phyloP scores from a whole-genome alignment of 2,888 invertebrate species.

The Chymomyza fuscimana region DNA sequence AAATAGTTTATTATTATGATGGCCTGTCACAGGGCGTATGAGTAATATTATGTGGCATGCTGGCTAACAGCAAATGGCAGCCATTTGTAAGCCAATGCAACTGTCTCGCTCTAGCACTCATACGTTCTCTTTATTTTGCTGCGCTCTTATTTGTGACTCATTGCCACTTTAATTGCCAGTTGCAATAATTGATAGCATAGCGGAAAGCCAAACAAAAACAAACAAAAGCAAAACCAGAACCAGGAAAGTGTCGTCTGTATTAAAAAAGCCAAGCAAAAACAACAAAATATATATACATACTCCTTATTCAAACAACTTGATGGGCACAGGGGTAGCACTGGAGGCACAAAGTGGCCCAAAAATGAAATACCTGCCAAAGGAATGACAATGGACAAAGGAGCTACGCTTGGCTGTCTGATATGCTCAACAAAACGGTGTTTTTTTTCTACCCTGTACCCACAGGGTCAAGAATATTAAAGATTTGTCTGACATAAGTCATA shows the following conservation, averaged over 20 bases:
- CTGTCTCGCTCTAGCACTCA: neutral
- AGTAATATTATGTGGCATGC: neutral
- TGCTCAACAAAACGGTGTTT: no score
- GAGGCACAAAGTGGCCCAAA: neutral
- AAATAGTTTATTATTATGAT: neutral
- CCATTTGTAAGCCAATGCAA: neutral
- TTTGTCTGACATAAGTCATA: no score
- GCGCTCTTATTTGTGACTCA: neutral
- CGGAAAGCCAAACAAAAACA: neutral
- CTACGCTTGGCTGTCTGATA: no score
- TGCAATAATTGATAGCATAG: slow-evolving; percentile 22
- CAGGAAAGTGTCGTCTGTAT: neutral
- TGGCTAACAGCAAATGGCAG: neutral
- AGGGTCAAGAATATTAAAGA: no score
- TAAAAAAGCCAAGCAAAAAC: neutral
- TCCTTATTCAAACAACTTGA: no score
- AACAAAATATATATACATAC: neutral
- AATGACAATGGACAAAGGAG: neutral
- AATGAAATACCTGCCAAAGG: neutral
- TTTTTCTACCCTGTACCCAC: no score
- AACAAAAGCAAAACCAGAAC: neutral
- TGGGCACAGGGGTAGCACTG: neutral
- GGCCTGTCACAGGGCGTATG: neutral
- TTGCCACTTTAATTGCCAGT: slow-evolving; percentile 24
- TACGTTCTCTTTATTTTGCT: neutral